A percentile compares a stretch with the other conserved stretches of the same genome.
These are phyloP conservation scores for Erpornis zantholeuca DNA, from an alignment of 2,113 vertebrate genomes.

Conservation along the genomic window DNA sequence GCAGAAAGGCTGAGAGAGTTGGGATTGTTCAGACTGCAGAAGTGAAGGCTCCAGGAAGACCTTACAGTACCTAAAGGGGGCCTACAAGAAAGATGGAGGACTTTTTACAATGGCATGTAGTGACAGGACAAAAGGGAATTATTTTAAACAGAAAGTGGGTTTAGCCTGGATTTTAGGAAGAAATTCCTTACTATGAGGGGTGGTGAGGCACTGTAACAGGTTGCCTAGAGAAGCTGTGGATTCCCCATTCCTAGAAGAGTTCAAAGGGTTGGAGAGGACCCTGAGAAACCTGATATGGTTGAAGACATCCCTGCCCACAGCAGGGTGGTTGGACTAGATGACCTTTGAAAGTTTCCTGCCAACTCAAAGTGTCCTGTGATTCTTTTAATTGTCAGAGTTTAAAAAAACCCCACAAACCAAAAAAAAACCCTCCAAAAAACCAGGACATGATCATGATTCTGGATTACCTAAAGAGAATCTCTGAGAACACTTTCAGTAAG, in stretches of 20 bases:
- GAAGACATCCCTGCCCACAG: not conserved
- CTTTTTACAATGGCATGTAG: not conserved
- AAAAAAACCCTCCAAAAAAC: not conserved
- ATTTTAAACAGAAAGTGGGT: not conserved
- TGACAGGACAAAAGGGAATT: not conserved
- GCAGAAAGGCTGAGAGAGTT: not conserved
- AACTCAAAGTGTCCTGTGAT: not conserved
- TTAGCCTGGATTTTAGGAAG: not conserved
- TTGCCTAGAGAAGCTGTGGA: not conserved
- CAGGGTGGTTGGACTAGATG: not conserved
- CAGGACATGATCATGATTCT: not conserved
- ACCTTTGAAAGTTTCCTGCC: not conserved
- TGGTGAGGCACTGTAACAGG: not conserved
- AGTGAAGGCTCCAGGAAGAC: not conserved
- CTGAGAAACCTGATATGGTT: not conserved
- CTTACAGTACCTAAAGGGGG: not conserved
- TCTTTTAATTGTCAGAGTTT: not conserved
- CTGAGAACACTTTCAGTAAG: not conserved
- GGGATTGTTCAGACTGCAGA: not conserved
- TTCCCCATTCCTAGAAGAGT: not conserved
- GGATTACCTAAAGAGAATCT: not conserved
- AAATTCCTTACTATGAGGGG: not conserved
- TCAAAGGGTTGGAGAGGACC: not conserved
- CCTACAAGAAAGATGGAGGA: not conserved
- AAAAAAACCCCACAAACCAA: not conserved